Evolutionary conservation across 2,113 vertebrate species (phyloP).

Genomic region (Vicugna pacos): DNA sequence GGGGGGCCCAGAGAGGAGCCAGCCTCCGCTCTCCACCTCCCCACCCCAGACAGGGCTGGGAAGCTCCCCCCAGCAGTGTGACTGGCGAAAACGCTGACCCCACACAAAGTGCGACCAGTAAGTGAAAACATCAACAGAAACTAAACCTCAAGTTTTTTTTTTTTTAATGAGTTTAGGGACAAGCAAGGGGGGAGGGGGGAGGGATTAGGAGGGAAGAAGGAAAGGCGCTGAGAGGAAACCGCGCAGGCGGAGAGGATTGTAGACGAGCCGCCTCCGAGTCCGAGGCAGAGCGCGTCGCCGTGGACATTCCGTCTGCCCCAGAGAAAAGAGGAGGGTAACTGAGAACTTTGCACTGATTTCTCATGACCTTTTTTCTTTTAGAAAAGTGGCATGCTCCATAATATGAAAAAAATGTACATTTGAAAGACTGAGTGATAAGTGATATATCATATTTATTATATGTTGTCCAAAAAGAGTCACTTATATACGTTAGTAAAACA

Average conservation of each 20-base stretch:
- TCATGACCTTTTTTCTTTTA: slow-evolving; percentile 88
- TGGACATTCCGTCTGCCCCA: slow-evolving; percentile 71
- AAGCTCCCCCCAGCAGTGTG: slow-evolving; percentile 45
- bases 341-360: slow-evolving; percentile 92
- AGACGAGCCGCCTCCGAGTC: background rate
- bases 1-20: slow-evolving; percentile 67
- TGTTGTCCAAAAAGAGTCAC: slow-evolving; percentile 89
- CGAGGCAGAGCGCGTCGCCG: slow-evolving; percentile 33
- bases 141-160: slow-evolving; percentile 65
- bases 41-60: slow-evolving; percentile 51
- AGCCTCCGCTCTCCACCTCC: slow-evolving; percentile 40
- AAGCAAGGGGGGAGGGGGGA: slow-evolving; percentile 80
- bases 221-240: slow-evolving; percentile 73
- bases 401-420: slow-evolving; percentile 88
- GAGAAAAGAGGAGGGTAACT: slow-evolving; percentile 81
- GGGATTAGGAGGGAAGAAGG: slow-evolving; percentile 71
- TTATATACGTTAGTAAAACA: slow-evolving; percentile 88
- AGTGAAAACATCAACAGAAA: slow-evolving; percentile 74
- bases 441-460: slow-evolving; percentile 94
- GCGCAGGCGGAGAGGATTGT: background rate
- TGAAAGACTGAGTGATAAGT: slow-evolving; percentile 89
- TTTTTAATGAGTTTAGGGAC: slow-evolving; percentile 71
- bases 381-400: slow-evolving; percentile 91
- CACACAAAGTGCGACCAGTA: slow-evolving; percentile 75
- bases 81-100: slow-evolving; percentile 57